phyloP scores from a whole-genome alignment of 1,140 invertebrate species.

The Habropoda laboriosa region DNA sequence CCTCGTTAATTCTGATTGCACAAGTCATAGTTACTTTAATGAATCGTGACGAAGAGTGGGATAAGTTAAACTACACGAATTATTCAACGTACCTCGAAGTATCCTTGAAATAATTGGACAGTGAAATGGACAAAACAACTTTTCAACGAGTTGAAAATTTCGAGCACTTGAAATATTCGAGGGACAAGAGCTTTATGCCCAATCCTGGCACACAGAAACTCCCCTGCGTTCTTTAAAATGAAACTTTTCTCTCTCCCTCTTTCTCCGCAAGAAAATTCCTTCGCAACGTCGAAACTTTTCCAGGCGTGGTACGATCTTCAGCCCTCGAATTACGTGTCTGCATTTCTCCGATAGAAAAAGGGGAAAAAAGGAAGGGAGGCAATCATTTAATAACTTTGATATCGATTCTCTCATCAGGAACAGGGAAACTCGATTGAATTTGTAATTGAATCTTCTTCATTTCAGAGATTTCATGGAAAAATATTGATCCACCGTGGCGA shows the following conservation, averaged over 20 bases:
- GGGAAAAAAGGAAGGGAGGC: no score
- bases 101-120: conserved; percentile 9
- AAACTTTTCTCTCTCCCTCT: conserved; percentile 1
- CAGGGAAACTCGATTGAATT: neutral
- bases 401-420: neutral
- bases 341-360: neutral
- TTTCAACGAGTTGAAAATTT: conserved; percentile 18
- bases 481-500: no score
- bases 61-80: neutral
- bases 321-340: neutral
- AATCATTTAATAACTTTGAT: neutral
- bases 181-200: neutral
- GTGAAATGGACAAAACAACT: conserved; percentile 2
- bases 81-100: conserved; percentile 3
- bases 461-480: no score
- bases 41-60: neutral
- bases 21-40: neutral
- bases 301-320: neutral
- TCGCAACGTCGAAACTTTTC: neutral
- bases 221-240: conserved; percentile 1
- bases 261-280: neutral
- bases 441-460: neutral
- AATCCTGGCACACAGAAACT: neutral
- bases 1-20: neutral
- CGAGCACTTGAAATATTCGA: neutral